A percentile compares a stretch with the other conserved stretches of the same genome.
phyloP scores from a whole-genome alignment of 2,113 vertebrate species.

The Numida meleagris region DNA sequence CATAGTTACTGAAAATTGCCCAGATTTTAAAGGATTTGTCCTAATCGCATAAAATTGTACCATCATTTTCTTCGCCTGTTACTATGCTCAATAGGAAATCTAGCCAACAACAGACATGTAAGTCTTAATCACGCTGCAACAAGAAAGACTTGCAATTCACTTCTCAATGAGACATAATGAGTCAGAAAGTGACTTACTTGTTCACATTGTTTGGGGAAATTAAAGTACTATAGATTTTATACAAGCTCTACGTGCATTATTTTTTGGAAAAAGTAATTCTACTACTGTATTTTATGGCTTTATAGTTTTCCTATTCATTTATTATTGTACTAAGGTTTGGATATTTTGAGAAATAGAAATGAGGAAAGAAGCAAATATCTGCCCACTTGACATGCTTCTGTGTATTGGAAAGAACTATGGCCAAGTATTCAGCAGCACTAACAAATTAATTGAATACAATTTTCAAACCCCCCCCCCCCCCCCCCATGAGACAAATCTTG shows the following conservation, averaged over 20 bases:
- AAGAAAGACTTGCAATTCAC: constrained; percentile 14
- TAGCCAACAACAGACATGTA: constrained; percentile 65
- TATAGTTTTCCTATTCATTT: neutral
- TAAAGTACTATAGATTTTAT: neutral
- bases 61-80: constrained; percentile 68
- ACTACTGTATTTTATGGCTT: neutral
- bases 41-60: constrained; percentile 70
- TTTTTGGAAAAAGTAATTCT: neutral
- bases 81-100: constrained; percentile 64
- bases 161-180: constrained; percentile 6
- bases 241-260: neutral
- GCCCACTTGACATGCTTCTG: neutral
- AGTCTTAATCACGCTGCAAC: constrained; percentile 49
- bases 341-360: neutral
- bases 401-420: no score
- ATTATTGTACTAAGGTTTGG: neutral
- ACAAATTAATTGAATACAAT: neutral
- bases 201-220: neutral
- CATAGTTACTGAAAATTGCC: constrained; percentile 43
- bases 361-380: neutral
- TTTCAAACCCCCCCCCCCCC: no score
- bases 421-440: neutral
- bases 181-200: neutral
- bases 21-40: constrained; percentile 56
- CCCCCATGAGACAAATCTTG: neutral